Evolutionary conservation across 2,888 invertebrate genomes (phyloP).

Genomic region (Cerastis rubricosa): DNA sequence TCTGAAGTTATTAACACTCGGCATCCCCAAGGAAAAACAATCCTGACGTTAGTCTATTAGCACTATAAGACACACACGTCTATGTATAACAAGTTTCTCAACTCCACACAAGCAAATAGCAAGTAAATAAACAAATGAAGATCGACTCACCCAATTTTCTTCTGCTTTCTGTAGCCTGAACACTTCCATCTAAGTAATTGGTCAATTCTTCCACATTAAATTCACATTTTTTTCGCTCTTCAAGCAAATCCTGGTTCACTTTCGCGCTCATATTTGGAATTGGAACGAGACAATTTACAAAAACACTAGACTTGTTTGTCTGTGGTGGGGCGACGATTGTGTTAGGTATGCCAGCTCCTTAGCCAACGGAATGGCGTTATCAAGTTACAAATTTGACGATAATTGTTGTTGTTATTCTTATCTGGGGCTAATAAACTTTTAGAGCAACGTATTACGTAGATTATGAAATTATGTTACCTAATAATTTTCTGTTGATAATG

Average conservation of each 20-base stretch:
- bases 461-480: constrained; percentile 4
- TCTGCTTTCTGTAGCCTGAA: constrained; percentile 92
- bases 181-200: constrained; percentile 93
- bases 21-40: not conserved
- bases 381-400: constrained; percentile 22
- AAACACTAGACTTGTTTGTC: not conserved
- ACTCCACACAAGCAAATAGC: not conserved
- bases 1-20: constrained; percentile 25
- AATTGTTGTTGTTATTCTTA: constrained; percentile 40
- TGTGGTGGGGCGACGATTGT: constrained; percentile 40
- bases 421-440: constrained; percentile 16
- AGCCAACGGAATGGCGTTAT: constrained; percentile 23
- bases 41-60: constrained; percentile 1
- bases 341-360: not conserved
- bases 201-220: constrained; percentile 94
- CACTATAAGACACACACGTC: not conserved
- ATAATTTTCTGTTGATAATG: not conserved
- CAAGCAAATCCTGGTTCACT: constrained; percentile 92
- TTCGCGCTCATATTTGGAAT: constrained; percentile 59
- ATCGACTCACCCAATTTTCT: constrained; percentile 79
- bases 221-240: constrained; percentile 93
- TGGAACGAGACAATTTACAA: constrained; percentile 9
- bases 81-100: constrained; percentile 2
- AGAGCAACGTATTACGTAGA: constrained; percentile 11
- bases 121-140: constrained; percentile 21